Evolutionary conservation across 2,113 vertebrate genomes (phyloP).

Genomic region (Scopus umbretta): DNA sequence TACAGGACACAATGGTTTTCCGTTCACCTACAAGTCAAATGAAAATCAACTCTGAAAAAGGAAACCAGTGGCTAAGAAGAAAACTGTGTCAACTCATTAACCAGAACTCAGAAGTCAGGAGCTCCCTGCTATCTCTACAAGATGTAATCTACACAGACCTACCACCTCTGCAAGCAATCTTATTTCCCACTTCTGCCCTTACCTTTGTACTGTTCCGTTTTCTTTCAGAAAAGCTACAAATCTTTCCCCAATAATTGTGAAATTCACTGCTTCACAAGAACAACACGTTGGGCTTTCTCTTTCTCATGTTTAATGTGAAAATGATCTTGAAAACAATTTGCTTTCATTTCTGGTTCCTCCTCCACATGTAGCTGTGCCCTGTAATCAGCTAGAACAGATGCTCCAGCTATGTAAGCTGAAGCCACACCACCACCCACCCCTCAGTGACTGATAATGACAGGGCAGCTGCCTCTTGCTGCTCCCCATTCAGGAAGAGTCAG

Average conservation of each 20-base stretch:
- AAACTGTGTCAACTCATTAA: not conserved
- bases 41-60: not conserved
- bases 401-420: not conserved
- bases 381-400: not conserved
- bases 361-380: not conserved
- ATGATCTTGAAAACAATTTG: not conserved
- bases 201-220: not conserved
- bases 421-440: not conserved
- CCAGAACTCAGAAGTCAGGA: not conserved
- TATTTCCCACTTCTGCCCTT: not conserved
- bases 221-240: not conserved
- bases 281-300: not conserved
- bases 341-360: slow-evolving; percentile 10
- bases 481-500: not conserved
- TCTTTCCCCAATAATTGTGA: not conserved
- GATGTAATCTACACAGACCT: not conserved
- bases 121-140: not conserved
- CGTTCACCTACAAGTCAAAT: slow-evolving; percentile 78
- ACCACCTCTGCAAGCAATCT: not conserved
- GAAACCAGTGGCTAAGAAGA: not conserved
- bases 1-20: slow-evolving; percentile 89
- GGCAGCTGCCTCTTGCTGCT: not conserved
- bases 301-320: not conserved
- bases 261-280: not conserved
- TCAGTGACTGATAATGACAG: not conserved